Evolutionary conservation across 2,113 vertebrate species (phyloP).

Genomic region (Ammodytes marinus): DNA sequence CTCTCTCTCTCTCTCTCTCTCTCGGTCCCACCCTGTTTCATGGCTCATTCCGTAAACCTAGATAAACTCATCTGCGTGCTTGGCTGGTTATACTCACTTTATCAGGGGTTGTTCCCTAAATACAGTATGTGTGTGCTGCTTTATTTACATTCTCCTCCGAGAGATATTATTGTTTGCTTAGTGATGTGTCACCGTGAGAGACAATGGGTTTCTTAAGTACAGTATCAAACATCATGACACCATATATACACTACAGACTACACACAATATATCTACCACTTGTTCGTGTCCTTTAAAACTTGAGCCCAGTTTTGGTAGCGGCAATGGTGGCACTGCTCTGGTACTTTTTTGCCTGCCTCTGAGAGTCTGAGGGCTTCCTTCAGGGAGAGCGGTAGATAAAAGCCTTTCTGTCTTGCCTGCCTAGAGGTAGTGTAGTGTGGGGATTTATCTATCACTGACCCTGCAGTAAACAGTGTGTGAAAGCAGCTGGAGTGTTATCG

Average conservation of each 20-base stretch:
- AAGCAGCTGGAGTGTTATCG: conserved; percentile 83
- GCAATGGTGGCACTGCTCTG: conserved; percentile 17
- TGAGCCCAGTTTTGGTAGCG: conserved; percentile 13
- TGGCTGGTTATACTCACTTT: conserved; percentile 20
- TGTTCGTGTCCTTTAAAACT: conserved; percentile 7
- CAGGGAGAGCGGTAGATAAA: conserved; percentile 57
- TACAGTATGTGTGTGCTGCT: conserved; percentile 15
- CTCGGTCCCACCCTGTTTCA: conserved; percentile 32
- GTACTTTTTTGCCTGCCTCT: conserved; percentile 40
- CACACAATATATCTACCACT: neutral
- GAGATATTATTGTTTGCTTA: conserved; percentile 45
- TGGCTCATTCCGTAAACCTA: conserved; percentile 23
- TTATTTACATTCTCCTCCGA: conserved; percentile 37
- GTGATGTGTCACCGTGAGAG: conserved; percentile 33
- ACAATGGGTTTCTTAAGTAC: conserved; percentile 29
- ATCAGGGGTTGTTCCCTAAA: conserved; percentile 30
- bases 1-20: conserved; percentile 7
- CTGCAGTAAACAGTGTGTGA: conserved; percentile 78
- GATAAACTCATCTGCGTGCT: conserved; percentile 67
- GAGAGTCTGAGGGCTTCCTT: conserved; percentile 54
- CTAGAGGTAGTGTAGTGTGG: conserved; percentile 56
- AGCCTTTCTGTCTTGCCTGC: conserved; percentile 62
- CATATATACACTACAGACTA: conserved; percentile 1
- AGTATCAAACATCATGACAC: conserved; percentile 14
- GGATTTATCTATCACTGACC: conserved; percentile 73